Evolutionary conservation across 2,888 invertebrate genomes (phyloP), one percentile per base, ranked within the genome.

Genomic region (Mythimna impura): DNA sequence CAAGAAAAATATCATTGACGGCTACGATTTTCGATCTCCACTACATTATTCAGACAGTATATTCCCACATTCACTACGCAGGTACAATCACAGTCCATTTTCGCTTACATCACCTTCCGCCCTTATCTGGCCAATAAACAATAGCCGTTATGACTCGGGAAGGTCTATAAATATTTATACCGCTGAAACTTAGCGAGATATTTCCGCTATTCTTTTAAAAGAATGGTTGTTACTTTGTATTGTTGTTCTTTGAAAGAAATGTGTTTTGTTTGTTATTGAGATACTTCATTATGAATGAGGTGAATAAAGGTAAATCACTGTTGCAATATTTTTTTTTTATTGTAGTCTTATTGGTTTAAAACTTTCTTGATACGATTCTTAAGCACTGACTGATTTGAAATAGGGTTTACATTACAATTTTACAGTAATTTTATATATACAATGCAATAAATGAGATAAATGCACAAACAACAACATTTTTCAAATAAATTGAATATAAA

Each of bases 101-200:
- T 36, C 72, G 61, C 63, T 54, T 43, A 66, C 52, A 73, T 66
- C 80, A 68, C 65, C 58, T 30, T 8, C 50, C 14, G 30, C 62
- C 76, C 83, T 80, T 89, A 85, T 82, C 84, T 69, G 7, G 55
- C 81, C 89, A 86, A 90, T 90, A 88, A 89, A 90, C 88, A 88
- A 89, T 83, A 83, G 66, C 69, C 78, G 85, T 84, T 86, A 81
- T 76, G 74, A 75, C 50, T 67, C 77, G 64, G 78, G 70, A 79
- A 80, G 80, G 80, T 84, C 87, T 84, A 90, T 90, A 90, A 90
- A 90, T 89, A 90, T 90, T 90, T 89, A 90, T 90, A 79, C 84
- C 69, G 68, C 77, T 80, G 82, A 86, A 89, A 84, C 78, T 85
- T 80, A 81, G 81, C 69, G 76, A 80, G 64, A 84, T 85, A 84